A percentile compares a stretch with the other conserved stretches of the same genome.
Conservation (phyloP, 1,140 invertebrate species). For the Muscidifurax raptorellus region DNA sequence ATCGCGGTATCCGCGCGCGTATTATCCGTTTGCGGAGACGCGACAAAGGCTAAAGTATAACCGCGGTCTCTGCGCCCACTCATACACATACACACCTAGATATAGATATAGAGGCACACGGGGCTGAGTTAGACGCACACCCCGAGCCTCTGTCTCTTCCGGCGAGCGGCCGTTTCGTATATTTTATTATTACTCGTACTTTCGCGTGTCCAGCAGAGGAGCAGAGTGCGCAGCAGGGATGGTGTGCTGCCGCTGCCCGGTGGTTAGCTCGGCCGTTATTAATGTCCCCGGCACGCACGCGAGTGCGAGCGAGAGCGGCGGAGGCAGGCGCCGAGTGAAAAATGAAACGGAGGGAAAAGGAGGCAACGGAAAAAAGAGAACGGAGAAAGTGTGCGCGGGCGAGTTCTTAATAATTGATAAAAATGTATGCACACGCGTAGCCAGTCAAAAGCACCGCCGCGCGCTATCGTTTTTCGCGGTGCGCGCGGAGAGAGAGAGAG, state of each 20-base stretch:
- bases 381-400: conserved; percentile 38
- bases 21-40: conserved; percentile 49
- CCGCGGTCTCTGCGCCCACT: not conserved
- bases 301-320: conserved; percentile 43
- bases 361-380: conserved; percentile 47
- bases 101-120: too few relatives aligned
- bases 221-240: conserved; percentile 47
- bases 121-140: not conserved
- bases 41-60: conserved; percentile 39
- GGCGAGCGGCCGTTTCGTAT: conserved; percentile 61
- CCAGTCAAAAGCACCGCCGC: conserved; percentile 61
- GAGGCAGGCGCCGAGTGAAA: conserved; percentile 40
- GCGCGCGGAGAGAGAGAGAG: not conserved
- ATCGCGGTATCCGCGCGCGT: conserved; percentile 42
- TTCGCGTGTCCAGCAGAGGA: conserved; percentile 60
- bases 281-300: conserved; percentile 68
- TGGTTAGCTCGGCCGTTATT: conserved; percentile 72
- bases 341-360: conserved; percentile 24
- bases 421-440: conserved; percentile 72
- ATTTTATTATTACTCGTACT: conserved; percentile 70
- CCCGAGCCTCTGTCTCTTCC: not conserved
- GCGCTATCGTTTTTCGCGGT: conserved; percentile 58
- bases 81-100: too few relatives aligned
- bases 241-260: conserved; percentile 54
- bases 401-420: conserved; percentile 76